Evolutionary conservation across 1,140 invertebrate genomes (phyloP).

Genomic region (Drosophila punjabiensis): DNA sequence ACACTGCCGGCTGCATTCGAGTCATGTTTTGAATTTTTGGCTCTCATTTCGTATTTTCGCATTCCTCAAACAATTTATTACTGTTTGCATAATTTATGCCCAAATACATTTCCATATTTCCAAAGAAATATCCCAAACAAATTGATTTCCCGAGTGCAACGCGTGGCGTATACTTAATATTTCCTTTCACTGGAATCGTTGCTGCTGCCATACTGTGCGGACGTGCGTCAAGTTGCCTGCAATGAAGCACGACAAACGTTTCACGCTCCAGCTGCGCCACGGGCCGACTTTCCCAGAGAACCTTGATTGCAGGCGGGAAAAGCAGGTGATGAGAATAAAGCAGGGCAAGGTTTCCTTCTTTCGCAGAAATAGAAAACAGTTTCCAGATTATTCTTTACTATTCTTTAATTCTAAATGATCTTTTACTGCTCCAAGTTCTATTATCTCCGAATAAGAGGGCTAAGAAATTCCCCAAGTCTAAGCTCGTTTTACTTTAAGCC

Average conservation of each 20-base stretch:
- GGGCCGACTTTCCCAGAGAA: not conserved
- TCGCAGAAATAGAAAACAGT: not conserved
- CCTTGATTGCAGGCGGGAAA: constrained; percentile 6
- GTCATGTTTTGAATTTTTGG: constrained; percentile 27
- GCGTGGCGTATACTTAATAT: constrained; percentile 55
- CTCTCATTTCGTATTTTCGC: constrained; percentile 29
- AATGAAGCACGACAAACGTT: constrained; percentile 64
- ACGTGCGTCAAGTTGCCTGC: constrained; percentile 71
- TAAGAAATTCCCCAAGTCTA: not conserved
- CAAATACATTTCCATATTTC: constrained; percentile 46
- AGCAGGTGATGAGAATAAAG: not conserved
- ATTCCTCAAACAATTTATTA: constrained; percentile 47
- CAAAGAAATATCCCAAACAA: constrained; percentile 38
- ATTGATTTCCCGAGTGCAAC: constrained; percentile 41
- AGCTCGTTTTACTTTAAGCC: not conserved
- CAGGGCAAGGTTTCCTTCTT: not conserved
- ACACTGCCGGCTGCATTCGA: constrained; percentile 16
- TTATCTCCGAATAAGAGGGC: not conserved
- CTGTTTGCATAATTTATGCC: constrained; percentile 57
- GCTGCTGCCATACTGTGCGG: constrained; percentile 52
- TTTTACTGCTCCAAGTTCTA: not conserved
- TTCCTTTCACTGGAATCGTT: constrained; percentile 15
- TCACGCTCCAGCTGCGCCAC: constrained; percentile 50
- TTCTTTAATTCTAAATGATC: not conserved
- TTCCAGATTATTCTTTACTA: not conserved